Evolutionary conservation across 2,797 vertebrate genomes (phyloP), one percentile per base, ranked within the genome.

Genomic region (Xyrichtys novacula): DNA sequence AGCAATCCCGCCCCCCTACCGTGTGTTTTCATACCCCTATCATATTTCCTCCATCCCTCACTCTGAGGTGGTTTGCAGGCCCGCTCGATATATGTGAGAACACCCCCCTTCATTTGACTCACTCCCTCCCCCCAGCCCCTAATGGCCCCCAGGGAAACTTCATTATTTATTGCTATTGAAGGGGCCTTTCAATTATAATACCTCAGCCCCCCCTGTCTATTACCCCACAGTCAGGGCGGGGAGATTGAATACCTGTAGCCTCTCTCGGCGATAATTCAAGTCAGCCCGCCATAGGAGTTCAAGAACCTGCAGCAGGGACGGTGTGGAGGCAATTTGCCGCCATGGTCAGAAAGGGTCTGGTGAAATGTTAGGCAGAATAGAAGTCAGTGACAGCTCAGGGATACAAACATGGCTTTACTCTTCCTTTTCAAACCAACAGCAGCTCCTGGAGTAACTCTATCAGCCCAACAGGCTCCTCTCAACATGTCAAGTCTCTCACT

Each of bases 131-230:
- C 77, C 73, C 63, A 44, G 57, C 56, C 77, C 56, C 60, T 81
- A 81, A 88, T 81, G 81, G 84, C 83, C 87, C 77, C 68, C 6
- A 26, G 85, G 85, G 86, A 89, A 83, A 80, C 78, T 74, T 86
- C 86, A 89, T 91, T 90, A 92, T 92, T 91, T 92, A 91, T 91
- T 19, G 65, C 76, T 81, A 85, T 84, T 83, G 84, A 90, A 90
- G 83, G 80, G 83, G 74, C 58, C 86, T 88, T 89, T 88, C 83
- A 91, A 88, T 91, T 91, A 92, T 85, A 85, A 88, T 80, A 80
- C 59, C 70, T 74, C 76, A 31, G 39, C 39, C 48, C 52, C 55
- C 36, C 28, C 50, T 31, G 43, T 85, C 86, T 77, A 74, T 83
- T 87, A 74, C 50, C 69, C 57, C 65, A 56, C 54, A 62, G 81